Percentiles rank a stretch among this genome's conserved stretches.
Conservation (phyloP, 2,888 invertebrate species). For the Apodemia zela region DNA sequence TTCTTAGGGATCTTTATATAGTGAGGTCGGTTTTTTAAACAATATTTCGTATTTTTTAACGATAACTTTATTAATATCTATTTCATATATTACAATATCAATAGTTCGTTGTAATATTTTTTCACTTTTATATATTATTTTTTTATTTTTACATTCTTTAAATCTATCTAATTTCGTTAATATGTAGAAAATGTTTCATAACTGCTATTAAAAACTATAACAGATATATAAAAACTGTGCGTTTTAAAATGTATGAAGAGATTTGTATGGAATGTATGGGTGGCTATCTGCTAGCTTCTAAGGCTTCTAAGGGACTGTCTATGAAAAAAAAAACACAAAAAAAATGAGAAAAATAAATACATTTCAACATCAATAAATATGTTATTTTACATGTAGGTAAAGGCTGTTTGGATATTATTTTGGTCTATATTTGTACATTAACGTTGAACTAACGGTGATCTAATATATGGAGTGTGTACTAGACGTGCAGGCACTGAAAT, state of each 20-base stretch:
- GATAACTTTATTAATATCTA: slow-evolving; percentile 31
- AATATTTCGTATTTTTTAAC: slow-evolving; percentile 23
- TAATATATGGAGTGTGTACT: slow-evolving; percentile 45
- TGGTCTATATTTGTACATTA: slow-evolving; percentile 76
- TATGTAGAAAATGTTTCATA: slow-evolving; percentile 39
- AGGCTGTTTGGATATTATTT: slow-evolving; percentile 64
- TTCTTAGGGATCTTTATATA: slow-evolving; percentile 20
- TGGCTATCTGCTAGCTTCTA: slow-evolving; percentile 67
- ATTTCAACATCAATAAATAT: slow-evolving; percentile 54
- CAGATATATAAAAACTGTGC: slow-evolving; percentile 50
- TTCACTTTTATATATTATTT: slow-evolving; percentile 41
- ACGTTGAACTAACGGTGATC: slow-evolving; percentile 65
- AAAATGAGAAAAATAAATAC: slow-evolving; percentile 46
- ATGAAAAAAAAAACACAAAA: slow-evolving; percentile 41
- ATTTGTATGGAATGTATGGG: slow-evolving; percentile 60
- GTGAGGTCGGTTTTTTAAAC: slow-evolving; percentile 19
- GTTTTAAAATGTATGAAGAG: slow-evolving; percentile 39
- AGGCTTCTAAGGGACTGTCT: slow-evolving; percentile 56
- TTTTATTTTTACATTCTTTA: slow-evolving; percentile 48
- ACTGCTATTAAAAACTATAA: slow-evolving; percentile 44
- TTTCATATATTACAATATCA: slow-evolving; percentile 46
- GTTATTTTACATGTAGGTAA: slow-evolving; percentile 50
- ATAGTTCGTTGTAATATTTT: slow-evolving; percentile 72
- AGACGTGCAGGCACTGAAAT: slow-evolving; percentile 50
- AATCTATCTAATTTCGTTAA: slow-evolving; percentile 54